phyloP scores from a whole-genome alignment of 2,888 invertebrate genomes.

The Agrilus biguttatus region DNA sequence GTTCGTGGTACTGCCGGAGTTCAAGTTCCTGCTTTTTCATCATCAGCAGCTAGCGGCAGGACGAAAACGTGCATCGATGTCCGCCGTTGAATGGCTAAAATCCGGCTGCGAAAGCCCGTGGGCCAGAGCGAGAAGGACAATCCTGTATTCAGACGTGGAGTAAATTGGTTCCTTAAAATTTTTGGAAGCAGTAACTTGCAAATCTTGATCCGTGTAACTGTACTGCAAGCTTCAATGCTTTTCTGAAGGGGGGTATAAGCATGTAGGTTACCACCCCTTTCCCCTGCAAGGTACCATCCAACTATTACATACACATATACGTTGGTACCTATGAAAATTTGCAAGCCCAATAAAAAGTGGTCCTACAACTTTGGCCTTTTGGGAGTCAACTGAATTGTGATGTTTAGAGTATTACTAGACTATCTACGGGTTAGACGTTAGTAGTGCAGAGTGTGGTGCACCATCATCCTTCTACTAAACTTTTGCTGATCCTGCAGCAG shows the following conservation, averaged over 20 bases:
- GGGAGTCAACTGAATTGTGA: constrained; percentile 27
- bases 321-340: constrained; percentile 43
- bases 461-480: constrained; percentile 1
- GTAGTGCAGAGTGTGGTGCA: constrained; percentile 18
- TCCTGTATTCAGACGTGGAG: constrained; percentile 9
- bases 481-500: constrained; percentile 11
- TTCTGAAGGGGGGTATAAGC: constrained; percentile 21
- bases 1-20: too few species aligned
- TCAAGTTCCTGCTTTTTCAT: too few species aligned
- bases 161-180: constrained; percentile 13
- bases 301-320: constrained; percentile 5
- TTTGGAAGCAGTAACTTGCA: constrained; percentile 20
- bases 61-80: too few species aligned
- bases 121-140: constrained; percentile 7
- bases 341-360: constrained; percentile 48
- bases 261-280: constrained; percentile 17
- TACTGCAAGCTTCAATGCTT: constrained; percentile 21
- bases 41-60: too few species aligned
- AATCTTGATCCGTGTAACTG: constrained; percentile 31
- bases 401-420: constrained; percentile 35
- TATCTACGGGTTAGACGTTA: constrained; percentile 31
- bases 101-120: background rate
- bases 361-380: constrained; percentile 42
- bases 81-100: too few species aligned
- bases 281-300: constrained; percentile 17